Evolutionary conservation across 2,113 vertebrate genomes (phyloP), one percentile per base, ranked within the genome.

Genomic region (Ranitomeya variabilis): DNA sequence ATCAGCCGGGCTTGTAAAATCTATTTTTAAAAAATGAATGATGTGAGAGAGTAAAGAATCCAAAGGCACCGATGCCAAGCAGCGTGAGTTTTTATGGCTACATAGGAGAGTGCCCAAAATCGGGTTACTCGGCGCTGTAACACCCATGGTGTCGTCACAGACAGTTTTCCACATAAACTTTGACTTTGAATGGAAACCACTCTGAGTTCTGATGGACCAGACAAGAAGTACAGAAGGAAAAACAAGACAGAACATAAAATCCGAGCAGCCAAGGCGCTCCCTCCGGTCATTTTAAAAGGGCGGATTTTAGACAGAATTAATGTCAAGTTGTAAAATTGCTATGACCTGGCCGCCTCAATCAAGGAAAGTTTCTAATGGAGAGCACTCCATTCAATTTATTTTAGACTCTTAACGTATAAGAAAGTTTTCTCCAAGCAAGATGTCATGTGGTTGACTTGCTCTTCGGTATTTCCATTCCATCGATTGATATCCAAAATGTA

Each of bases 1-100:
- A 76, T 76, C 71, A 57, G n/a, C 73, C 5, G 51, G 10, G 59
- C 81, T 89, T 78, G 60, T 89, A 89, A 89, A 89, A 78, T 84
- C 81, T 89, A 89, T 89, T 89, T 84, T 84, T 89, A 89, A 66
- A 23, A 23, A 84, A 81, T 45, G 31, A 84, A 89, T 83, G 31
- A 89, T 89, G 87, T 77, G 73, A 77, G 73, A 89, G 2, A 23
- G 51, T 8, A 54, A 62, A 60, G 64, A 55, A 67, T 89, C 87
- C 87, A 88, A 45, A 31, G 16, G 16, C 59, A 45, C 59, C 55
- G 64, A 60, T 64, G 87, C 69, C 81, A 78, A 67, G 5, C 45
- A 19, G 51, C 78, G 87, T 64, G 64, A 64, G 59, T 16, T 78
- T 89, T 89, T 84, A 78, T 83, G 87, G 82, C 77, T 77, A 52